Evolutionary conservation across 2,113 vertebrate genomes (phyloP), one percentile per base, ranked within the genome.

Genomic region (Egretta garzetta): DNA sequence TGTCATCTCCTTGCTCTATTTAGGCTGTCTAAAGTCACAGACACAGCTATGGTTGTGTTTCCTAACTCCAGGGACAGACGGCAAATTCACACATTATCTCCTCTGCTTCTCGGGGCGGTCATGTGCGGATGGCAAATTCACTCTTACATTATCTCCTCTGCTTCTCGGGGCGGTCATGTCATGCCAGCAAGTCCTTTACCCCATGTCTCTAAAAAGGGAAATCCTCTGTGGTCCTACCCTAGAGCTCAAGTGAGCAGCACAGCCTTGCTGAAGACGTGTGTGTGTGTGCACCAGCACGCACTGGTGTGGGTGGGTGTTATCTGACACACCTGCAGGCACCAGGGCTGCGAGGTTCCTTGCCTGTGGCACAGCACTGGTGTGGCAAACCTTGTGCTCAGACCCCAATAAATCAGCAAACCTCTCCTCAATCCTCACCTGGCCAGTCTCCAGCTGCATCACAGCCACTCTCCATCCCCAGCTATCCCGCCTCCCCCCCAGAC

Each of bases 331-430:
- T 85, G 32, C 52, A 86, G 45, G 41, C 2, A 2, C 41, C 47
- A 33, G 39, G 81, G 17, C 76, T 72, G 32, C 0, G 6, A 47
- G 23, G 14, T 63, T 85, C 81, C 62, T 96, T 88, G 71, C 88
- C 90, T 49, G 1, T 68, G 81, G 85, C 81, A 72, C 79, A 76
- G 74, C 62, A 80, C 24, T 62, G 75, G 66, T 4, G 12, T 6
- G 49, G 58, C 35, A 92, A 72, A 88, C 19, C 30, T 64, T 6
- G 1, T 3, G 4, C 53, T 90, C 58, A 76, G 77, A 56, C 30
- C 74, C 58, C 75, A 82, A 52, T 94, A 94, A 97, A 93, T 91
- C 85, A 95, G 53, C 59, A 80, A 70, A 93, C 21, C 45, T 93
- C 68, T 56, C 75, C 39, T 11, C 2, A 35, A 62, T 73, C 63